phyloP scores from a whole-genome alignment of 2,888 invertebrate species.

The Melanotus villosus region DNA sequence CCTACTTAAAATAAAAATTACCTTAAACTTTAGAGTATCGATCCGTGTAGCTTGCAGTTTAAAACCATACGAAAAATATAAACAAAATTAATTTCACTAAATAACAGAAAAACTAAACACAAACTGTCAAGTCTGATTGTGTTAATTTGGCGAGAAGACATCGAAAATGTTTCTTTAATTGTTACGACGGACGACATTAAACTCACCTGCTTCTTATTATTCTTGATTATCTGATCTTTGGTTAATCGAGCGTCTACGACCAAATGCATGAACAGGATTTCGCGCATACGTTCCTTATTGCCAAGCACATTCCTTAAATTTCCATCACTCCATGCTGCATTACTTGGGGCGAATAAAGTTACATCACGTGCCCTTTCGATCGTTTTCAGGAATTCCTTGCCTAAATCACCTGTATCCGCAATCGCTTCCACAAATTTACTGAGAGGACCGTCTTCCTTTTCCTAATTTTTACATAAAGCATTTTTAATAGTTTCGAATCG shows the following conservation, averaged over 20 bases:
- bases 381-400: constrained; percentile 81
- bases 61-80: constrained; percentile 18
- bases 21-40: constrained; percentile 34
- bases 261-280: constrained; percentile 87
- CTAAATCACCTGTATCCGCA: constrained; percentile 77
- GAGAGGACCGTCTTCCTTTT: constrained; percentile 82
- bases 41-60: constrained; percentile 19
- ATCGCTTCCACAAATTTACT: constrained; percentile 88
- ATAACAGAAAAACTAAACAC: background rate
- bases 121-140: background rate
- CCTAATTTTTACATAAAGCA: constrained; percentile 70
- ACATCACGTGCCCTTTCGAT: constrained; percentile 80
- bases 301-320: constrained; percentile 80
- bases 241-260: constrained; percentile 81
- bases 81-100: background rate
- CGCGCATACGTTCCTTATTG: constrained; percentile 79
- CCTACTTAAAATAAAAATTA: constrained; percentile 24
- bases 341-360: constrained; percentile 92
- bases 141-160: background rate
- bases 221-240: constrained; percentile 81
- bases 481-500: no score
- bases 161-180: no score
- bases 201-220: constrained; percentile 79
- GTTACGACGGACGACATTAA: background rate
- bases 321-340: constrained; percentile 84